Evolutionary conservation across 2,888 invertebrate genomes (phyloP).

Genomic region (Noctua comes): DNA sequence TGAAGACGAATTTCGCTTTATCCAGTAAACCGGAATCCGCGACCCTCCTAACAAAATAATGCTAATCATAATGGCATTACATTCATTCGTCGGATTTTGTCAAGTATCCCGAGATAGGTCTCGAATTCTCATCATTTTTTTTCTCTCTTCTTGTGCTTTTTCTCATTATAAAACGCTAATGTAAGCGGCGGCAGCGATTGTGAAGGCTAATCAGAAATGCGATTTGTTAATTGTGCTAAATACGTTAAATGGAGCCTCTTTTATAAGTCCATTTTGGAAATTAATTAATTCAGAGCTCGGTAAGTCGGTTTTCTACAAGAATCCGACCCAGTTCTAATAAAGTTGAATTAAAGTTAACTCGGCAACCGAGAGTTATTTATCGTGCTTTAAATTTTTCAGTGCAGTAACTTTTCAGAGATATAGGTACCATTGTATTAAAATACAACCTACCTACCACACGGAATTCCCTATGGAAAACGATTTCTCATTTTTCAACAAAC

Average conservation of each 20-base stretch:
- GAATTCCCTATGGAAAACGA: constrained; percentile 10
- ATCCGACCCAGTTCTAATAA: constrained; percentile 13
- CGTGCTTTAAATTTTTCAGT: neutral
- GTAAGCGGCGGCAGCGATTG: constrained; percentile 77
- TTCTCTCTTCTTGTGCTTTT: constrained; percentile 75
- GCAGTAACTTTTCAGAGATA: neutral
- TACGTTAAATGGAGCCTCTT: constrained; percentile 45
- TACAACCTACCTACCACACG: neutral
- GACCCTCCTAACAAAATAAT: constrained; percentile 86
- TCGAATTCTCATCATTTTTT: constrained; percentile 82
- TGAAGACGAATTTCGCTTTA: constrained; percentile 87
- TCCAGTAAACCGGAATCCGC: constrained; percentile 88
- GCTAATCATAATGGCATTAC: constrained; percentile 90
- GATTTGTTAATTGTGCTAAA: constrained; percentile 72
- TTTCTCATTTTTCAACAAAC: constrained; percentile 26
- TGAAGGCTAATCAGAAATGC: constrained; percentile 74
- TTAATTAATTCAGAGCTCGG: constrained; percentile 24
- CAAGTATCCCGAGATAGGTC: constrained; percentile 84
- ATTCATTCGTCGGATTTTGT: constrained; percentile 88
- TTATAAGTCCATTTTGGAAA: constrained; percentile 36
- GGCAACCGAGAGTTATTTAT: constrained; percentile 11
- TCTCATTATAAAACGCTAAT: constrained; percentile 83
- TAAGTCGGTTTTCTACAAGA: constrained; percentile 28
- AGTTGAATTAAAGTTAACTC: constrained; percentile 3
- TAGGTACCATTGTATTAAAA: neutral